These are phyloP conservation scores for Ariopsis seemanni DNA, from an alignment of 2,113 vertebrate species.

Conservation along the genomic window DNA sequence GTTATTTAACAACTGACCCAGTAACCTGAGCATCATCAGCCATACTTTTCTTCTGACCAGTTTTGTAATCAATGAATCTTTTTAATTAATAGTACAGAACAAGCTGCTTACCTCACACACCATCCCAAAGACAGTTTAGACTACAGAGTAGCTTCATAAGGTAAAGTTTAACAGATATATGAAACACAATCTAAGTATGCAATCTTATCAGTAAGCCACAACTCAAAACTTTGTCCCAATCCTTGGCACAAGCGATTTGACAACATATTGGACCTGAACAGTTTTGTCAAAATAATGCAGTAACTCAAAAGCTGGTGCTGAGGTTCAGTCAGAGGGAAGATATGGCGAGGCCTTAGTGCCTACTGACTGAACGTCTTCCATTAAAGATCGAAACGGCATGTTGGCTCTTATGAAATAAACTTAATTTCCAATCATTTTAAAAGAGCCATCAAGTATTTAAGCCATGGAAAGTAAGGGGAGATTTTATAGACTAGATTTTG, in stretches of 20 bases:
- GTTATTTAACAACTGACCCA: neutral
- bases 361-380: neutral
- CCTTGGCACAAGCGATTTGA: neutral
- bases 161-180: neutral
- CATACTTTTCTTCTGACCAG: neutral
- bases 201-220: neutral
- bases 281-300: neutral
- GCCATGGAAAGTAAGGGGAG: neutral
- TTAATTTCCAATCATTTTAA: neutral
- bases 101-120: neutral
- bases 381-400: neutral
- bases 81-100: too few relatives aligned
- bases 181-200: neutral
- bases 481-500: neutral
- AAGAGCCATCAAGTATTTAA: neutral
- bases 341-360: neutral
- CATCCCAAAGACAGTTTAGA: neutral
- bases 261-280: neutral
- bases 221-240: neutral
- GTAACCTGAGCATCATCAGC: neutral
- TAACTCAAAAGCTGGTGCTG: neutral
- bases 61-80: neutral
- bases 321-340: neutral
- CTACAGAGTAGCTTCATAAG: neutral
- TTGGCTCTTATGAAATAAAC: neutral